Base-by-base conservation (phyloP, 2,797 vertebrate species). In the Toxotes lorentzi region DNA sequence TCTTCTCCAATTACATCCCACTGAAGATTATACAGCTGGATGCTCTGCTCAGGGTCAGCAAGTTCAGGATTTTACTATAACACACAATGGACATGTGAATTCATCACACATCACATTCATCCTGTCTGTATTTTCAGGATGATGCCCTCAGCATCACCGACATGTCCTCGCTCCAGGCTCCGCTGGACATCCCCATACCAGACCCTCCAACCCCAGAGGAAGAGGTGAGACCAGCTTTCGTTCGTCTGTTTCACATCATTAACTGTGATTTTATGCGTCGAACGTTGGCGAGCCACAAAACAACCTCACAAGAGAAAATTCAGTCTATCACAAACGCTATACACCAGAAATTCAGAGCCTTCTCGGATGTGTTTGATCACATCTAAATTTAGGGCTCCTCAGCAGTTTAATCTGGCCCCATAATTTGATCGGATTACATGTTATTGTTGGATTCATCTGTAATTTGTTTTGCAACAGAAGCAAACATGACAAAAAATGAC, bases 141-240 rank as follows among this genome's bases (percentile, higher is more conserved):
- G 93, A 95, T 0, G 90, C 82, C 5, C 73, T 98, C 77, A 96
- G 89, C 27, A 70, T 97, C 78, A 82, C 91, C 19, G 96, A 97
- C 85, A 81, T 95, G 67, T 86, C 93, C 0, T 90, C 92, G 0
- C 94, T 97, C 5, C 93, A 91, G 21, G 96, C 95, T 4, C 95
- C 96, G 0, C 86, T 98, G 87, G 96, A 97, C 56, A 98, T 98
- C 85, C 97, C 97, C 43, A 96, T 97, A n/a, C 97, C 97, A 1
- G 97, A 98, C 40, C 96, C 97, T 0, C 96, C 97, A 0, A 83
- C 95, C 59, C 92, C 95, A 2, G 96, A 97, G 23, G 96, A 96
- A 0, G 97, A 97, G 96, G 96, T 97, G 70, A 95, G 62, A 14
- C 56, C 50, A 1, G 5, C 0, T 40, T 30, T 1, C 23, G 4